A percentile compares a stretch with the other conserved stretches of the same genome.
These are phyloP conservation scores for Oceanites oceanicus DNA, from an alignment of 2,113 vertebrate genomes.

Conservation along the genomic window DNA sequence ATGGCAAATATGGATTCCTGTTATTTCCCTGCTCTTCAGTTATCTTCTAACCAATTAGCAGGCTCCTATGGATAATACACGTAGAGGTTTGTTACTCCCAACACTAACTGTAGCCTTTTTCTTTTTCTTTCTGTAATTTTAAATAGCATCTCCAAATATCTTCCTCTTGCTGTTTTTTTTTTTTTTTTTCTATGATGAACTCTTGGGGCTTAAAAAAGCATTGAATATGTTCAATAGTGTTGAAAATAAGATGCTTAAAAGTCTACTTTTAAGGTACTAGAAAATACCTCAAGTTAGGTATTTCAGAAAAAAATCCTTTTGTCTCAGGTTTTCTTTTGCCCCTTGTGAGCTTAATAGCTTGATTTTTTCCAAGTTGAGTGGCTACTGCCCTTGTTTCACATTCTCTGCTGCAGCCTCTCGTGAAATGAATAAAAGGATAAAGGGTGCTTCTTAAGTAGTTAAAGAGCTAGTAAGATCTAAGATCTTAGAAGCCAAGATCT, in stretches of 20 bases:
- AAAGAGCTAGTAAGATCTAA: background rate
- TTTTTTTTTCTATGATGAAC: background rate
- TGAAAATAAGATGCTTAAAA: background rate
- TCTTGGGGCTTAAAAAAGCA: background rate
- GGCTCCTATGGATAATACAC: background rate
- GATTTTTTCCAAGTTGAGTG: background rate
- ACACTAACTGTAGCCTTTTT: background rate
- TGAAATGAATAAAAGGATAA: background rate
- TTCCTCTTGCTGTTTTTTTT: background rate
- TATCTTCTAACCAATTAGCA: background rate
- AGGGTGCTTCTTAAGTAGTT: background rate
- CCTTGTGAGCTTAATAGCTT: background rate
- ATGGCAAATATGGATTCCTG: background rate
- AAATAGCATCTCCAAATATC: background rate
- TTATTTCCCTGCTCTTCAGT: background rate
- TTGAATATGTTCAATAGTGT: background rate
- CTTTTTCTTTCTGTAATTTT: background rate
- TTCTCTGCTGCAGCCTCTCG: background rate
- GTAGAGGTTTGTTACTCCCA: background rate
- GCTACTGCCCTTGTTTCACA: background rate
- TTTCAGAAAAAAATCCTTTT: background rate
- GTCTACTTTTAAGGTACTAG: background rate
- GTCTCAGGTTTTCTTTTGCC: background rate
- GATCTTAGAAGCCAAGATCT: background rate
- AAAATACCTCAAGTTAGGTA: background rate